Conservation (phyloP, 2,797 vertebrate genomes). For the Poecilia picta region DNA sequence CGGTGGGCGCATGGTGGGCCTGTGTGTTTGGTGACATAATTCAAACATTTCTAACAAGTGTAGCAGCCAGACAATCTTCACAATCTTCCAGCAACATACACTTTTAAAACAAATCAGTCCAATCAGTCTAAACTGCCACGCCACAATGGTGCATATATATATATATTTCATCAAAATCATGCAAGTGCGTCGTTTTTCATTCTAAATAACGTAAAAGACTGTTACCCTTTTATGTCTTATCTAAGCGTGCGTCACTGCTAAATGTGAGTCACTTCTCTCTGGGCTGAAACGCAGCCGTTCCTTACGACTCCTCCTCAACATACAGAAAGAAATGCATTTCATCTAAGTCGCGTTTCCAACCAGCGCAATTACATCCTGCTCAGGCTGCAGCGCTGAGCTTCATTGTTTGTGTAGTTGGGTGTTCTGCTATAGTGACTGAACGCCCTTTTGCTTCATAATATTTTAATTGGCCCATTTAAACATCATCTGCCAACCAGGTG, state of each 20-base stretch:
- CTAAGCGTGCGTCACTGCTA: not conserved
- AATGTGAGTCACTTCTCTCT: not conserved
- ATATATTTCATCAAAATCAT: not conserved
- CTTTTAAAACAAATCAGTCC: not conserved
- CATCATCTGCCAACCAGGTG: not conserved
- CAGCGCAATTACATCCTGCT: not conserved
- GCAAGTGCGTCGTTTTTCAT: not conserved
- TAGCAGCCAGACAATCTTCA: not conserved
- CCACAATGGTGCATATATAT: not conserved
- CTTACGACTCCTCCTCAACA: constrained; percentile 1
- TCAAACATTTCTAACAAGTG: not conserved
- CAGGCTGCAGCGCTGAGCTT: not conserved
- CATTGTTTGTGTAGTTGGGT: not conserved
- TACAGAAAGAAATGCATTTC: constrained; percentile 6
- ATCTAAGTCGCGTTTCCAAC: not conserved
- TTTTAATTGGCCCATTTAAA: constrained; percentile 1
- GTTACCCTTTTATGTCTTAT: not conserved
- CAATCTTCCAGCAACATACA: not conserved
- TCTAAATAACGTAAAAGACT: not conserved
- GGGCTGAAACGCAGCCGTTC: not conserved
- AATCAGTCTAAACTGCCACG: not conserved
- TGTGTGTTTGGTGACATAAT: not conserved
- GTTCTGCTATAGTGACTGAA: not conserved
- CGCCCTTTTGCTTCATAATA: not conserved
- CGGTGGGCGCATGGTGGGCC: not conserved